Evolutionary conservation across 2,888 invertebrate species (phyloP), one percentile per base, ranked within the genome.

Genomic region (Bhutanitis thaidina): DNA sequence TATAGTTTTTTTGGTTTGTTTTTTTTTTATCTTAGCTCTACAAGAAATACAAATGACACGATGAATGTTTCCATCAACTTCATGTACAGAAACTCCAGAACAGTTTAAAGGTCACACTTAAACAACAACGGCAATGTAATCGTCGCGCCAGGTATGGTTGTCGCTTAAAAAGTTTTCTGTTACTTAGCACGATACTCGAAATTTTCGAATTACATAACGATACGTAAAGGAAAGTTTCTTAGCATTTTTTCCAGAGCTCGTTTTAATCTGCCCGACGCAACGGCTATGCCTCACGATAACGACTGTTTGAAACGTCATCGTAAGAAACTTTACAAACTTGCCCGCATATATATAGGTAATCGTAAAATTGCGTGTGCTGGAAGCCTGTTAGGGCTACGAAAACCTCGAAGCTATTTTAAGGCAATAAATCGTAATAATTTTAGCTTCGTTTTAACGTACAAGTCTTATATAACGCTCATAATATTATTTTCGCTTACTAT

Each of bases 281-380:
- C 38, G 4, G 49, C 34, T 13, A 32, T 20, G 38, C 38, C 7
- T 35, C 44, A 50, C 39, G n/a, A 44, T 43, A 50, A 32, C 34
- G 10, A 51, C 50, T 50, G 38, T 50, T 20, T 39, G 8, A 29
- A 13, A 15, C 47, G 20, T 47, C 25, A 40, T 13, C 49, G 40
- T 45, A 40, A 45, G 43, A 39, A 39, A 35, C 13, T 45, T 44
- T 40, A 50, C 29, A 29, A 39, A 40, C 35, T 35, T 25, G 38
- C 40, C 20, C n/a, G 40, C 45, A 12, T 40, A 45, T 44, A 45
- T 27, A 51, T 4, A 45, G 45, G 44, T 51, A 45, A 51, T 51
- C 12, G 40, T 45, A 30, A 45, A 45, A 40, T 51, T 20, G 50
- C 50, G 50, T 51, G 50, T 29, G 44, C 36, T 34, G 27, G 8